These are phyloP conservation scores for Mythimna albipuncta DNA, from an alignment of 2,888 invertebrate species.

Conservation along the genomic window DNA sequence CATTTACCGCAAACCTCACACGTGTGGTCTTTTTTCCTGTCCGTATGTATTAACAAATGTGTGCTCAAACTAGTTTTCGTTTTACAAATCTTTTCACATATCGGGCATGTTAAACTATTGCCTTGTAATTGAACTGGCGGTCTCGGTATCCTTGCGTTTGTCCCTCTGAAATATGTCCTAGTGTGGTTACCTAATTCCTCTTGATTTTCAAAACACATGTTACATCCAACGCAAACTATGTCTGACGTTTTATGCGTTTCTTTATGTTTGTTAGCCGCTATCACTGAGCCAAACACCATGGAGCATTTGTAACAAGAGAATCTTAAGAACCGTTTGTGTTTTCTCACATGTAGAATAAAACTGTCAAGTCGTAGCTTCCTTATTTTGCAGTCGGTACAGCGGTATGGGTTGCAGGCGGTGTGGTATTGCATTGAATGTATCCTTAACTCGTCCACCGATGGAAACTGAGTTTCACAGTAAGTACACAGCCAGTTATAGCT, in stretches of 20 bases:
- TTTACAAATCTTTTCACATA: conserved; percentile 79
- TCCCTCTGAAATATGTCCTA: conserved; percentile 70
- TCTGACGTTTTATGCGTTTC: conserved; percentile 66
- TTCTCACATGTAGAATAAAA: conserved; percentile 88
- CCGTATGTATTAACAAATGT: conserved; percentile 91
- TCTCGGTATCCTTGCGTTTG: conserved; percentile 74
- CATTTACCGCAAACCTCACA: conserved; percentile 83
- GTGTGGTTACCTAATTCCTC: conserved; percentile 74
- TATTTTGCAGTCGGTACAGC: conserved; percentile 91
- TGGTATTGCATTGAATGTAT: conserved; percentile 91
- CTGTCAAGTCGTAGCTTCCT: conserved; percentile 75
- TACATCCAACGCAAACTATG: conserved; percentile 78
- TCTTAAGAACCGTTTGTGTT: conserved; percentile 91
- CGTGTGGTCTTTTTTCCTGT: conserved; percentile 78
- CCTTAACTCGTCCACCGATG: conserved; percentile 81
- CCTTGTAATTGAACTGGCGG: conserved; percentile 70
- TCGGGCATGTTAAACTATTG: conserved; percentile 72
- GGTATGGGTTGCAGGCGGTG: conserved; percentile 91
- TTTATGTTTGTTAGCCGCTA: conserved; percentile 68
- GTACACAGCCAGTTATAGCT: conserved; percentile 81
- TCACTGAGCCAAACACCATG: conserved; percentile 66
- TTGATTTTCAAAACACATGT: conserved; percentile 68
- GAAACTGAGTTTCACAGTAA: conserved; percentile 78
- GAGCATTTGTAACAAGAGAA: conserved; percentile 81
- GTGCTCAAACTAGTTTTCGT: conserved; percentile 74